phyloP scores from a whole-genome alignment of 2,113 vertebrate species.

The Rhadina sibilatrix region DNA sequence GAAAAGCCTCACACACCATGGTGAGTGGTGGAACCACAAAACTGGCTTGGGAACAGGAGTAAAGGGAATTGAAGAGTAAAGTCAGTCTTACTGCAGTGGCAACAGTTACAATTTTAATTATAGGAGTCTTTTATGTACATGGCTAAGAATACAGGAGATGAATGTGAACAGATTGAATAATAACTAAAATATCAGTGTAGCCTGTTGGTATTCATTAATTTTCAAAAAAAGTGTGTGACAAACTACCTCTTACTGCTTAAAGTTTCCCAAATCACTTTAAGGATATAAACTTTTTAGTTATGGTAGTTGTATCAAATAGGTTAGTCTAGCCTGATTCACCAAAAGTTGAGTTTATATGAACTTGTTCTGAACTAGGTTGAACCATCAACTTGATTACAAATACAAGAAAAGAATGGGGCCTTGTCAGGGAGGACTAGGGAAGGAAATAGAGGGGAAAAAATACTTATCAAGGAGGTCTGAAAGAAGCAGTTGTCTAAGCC shows the following conservation, averaged over 20 bases:
- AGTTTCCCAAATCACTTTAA: not conserved
- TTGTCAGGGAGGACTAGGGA: not conserved
- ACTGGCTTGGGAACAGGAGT: not conserved
- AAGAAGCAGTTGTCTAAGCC: not conserved
- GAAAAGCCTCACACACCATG: not conserved
- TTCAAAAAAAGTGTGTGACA: not conserved
- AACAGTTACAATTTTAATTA: not conserved
- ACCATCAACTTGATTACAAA: not conserved
- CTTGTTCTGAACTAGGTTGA: not conserved
- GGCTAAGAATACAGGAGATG: not conserved
- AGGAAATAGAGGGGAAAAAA: not conserved
- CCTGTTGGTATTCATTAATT: not conserved
- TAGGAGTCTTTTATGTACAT: rapidly evolving
- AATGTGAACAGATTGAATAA: not conserved
- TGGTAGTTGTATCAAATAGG: not conserved
- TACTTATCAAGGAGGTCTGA: not conserved
- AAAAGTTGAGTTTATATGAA: not conserved
- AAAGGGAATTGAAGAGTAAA: not conserved
- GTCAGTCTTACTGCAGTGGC: not conserved
- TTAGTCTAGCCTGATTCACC: not conserved
- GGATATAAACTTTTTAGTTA: not conserved
- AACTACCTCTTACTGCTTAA: not conserved
- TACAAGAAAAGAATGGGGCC: not conserved
- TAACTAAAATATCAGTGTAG: not conserved
- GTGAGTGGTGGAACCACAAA: not conserved